Base-by-base conservation (phyloP, 2,888 invertebrate species). In the Metacarcinus magister region DNA sequence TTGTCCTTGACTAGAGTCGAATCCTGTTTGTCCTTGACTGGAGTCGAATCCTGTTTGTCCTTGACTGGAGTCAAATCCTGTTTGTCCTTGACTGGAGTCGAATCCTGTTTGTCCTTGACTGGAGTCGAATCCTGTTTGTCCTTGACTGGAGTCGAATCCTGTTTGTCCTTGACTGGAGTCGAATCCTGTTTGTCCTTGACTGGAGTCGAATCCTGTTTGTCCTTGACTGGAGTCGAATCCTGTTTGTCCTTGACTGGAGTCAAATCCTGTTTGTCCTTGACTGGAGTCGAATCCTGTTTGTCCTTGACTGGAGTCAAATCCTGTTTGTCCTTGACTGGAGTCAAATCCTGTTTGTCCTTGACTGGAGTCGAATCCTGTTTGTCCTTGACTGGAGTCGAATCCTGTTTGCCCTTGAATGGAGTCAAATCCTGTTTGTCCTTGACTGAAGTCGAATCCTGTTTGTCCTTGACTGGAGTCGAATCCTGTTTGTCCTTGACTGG, bases 1-100 rank as follows among this genome's bases (percentile, higher is more conserved):
- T 67, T 95, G 95, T 91, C 67, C 67, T 54, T 67, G 91, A 90
- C n/a, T 90, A 48, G 94, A 46, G 19, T 32, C 91, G 23, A 95
- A 67, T 91, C 90, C 95, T 44, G 23, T 19, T 44, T 90, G 91
- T 28, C n/a, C 32, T 28, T 95, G 44, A 43, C 16, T 67, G 39
- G 91, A 7, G 5, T 67, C 67, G 32, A 91, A 60, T 95, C 67
- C 67, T 67, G n/a, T n/a, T 67, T 67, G 67, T n/a, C 82, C 94
- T 44, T 8, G 8, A 19, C 28, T n/a, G 44, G 28, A 48, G 10
- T 94, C 43, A 75, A 23, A 67, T 67, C 16, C 19, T 13, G 19
- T n/a, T 67, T 67, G 67, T n/a, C n/a, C n/a, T 67, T 67, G 67
- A 67, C 4, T 67, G 67, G 67, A 67, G 3, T 67, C 67, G n/a